Conservation (phyloP, 2,797 vertebrate genomes). For the Sphenopsis melanotis region DNA sequence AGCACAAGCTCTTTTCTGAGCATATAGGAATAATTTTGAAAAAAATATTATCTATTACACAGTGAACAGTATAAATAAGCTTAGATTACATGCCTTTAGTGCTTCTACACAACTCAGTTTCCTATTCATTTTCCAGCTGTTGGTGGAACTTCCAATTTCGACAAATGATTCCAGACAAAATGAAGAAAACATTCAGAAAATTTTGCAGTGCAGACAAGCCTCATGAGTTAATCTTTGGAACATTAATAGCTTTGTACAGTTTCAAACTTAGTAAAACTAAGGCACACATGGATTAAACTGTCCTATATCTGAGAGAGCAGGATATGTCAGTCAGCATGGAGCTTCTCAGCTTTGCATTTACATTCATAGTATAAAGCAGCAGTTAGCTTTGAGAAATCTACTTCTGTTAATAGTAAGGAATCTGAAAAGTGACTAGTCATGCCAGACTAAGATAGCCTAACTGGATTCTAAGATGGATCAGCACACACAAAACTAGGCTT, state of each 20-base stretch:
- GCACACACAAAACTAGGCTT: constrained; percentile 1
- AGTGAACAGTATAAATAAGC: not conserved
- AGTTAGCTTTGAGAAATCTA: not conserved
- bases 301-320: not conserved
- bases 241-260: not conserved
- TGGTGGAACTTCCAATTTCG: not conserved
- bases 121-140: not conserved
- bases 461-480: not conserved
- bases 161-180: not conserved
- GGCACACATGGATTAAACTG: constrained; percentile 9
- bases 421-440: constrained; percentile 2
- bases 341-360: not conserved
- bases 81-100: not conserved
- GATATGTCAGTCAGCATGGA: constrained; percentile 6
- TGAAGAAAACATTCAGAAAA: not conserved
- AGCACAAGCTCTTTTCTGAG: not conserved
- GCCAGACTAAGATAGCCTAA: not conserved
- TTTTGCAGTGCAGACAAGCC: not conserved
- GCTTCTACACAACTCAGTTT: not conserved
- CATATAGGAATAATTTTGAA: not conserved
- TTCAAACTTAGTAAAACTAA: not conserved
- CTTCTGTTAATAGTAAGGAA: constrained; percentile 3
- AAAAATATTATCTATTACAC: not conserved
- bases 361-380: not conserved
- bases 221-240: not conserved